A percentile compares a stretch with the other conserved stretches of the same genome.
phyloP scores from a whole-genome alignment of 2,113 vertebrate species.

The Gracilinanus agilis region DNA sequence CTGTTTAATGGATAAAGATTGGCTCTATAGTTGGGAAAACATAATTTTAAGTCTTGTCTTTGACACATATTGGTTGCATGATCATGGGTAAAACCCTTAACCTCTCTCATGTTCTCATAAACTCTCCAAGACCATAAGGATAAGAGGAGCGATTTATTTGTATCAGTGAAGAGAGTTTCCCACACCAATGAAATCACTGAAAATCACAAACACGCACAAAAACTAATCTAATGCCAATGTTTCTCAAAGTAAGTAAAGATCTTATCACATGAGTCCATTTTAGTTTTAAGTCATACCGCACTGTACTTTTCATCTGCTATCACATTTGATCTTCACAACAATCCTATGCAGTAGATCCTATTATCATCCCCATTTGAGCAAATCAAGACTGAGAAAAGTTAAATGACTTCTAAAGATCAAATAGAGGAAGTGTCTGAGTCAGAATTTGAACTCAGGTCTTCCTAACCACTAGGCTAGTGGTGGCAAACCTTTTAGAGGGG shows the following conservation, averaged over 20 bases:
- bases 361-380: neutral
- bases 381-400: neutral
- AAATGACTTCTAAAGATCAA: neutral
- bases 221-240: constrained; percentile 17
- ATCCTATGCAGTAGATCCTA: neutral
- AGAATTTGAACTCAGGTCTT: neutral
- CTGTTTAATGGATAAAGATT: neutral
- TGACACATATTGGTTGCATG: neutral
- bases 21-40: neutral
- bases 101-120: neutral
- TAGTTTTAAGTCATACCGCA: neutral
- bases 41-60: neutral
- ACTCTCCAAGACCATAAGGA: neutral
- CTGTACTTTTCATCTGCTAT: neutral
- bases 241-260: constrained; percentile 34
- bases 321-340: neutral
- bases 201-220: neutral
- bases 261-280: constrained; percentile 45
- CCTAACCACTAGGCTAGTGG: neutral
- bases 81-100: neutral
- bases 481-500: too few species aligned
- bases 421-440: neutral
- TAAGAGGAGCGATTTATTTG: neutral
- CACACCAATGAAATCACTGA: neutral
- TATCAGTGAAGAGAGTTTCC: neutral